Conservation (phyloP, 2,888 invertebrate genomes). For the Sphinx pinastri region DNA sequence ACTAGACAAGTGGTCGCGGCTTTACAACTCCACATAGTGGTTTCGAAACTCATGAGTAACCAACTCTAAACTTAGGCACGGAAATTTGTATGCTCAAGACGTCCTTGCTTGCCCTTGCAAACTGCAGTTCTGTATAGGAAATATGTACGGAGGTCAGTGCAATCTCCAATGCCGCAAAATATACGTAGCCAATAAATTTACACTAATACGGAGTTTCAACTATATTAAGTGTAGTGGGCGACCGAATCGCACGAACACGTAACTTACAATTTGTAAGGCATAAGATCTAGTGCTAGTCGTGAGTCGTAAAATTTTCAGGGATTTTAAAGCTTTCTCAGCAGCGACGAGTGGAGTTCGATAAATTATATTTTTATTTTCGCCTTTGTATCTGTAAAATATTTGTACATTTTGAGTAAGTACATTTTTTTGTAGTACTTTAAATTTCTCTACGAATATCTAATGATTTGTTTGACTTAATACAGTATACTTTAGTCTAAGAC, state of each 20-base stretch:
- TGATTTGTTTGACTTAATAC: neutral
- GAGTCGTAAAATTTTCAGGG: conserved; percentile 15
- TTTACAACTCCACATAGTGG: neutral
- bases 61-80: neutral
- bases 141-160: neutral
- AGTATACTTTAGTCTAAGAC: neutral
- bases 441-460: neutral
- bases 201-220: neutral
- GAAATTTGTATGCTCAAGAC: conserved; percentile 10
- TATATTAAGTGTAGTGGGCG: neutral
- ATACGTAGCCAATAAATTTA: neutral
- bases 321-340: conserved; percentile 5
- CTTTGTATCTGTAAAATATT: neutral
- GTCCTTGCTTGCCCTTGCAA: neutral
- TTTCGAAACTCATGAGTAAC: neutral
- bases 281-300: conserved; percentile 13
- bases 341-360: neutral
- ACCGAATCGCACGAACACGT: neutral
- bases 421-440: no score
- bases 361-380: conserved; percentile 3
- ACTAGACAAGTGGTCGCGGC: neutral
- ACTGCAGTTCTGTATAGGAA: neutral
- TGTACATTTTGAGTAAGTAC: no score
- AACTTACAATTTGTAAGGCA: conserved; percentile 17
- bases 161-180: neutral